A percentile compares a stretch with the other conserved stretches of the same genome.
Conservation (phyloP, 2,797 vertebrate genomes). For the Darevskia mixta region DNA sequence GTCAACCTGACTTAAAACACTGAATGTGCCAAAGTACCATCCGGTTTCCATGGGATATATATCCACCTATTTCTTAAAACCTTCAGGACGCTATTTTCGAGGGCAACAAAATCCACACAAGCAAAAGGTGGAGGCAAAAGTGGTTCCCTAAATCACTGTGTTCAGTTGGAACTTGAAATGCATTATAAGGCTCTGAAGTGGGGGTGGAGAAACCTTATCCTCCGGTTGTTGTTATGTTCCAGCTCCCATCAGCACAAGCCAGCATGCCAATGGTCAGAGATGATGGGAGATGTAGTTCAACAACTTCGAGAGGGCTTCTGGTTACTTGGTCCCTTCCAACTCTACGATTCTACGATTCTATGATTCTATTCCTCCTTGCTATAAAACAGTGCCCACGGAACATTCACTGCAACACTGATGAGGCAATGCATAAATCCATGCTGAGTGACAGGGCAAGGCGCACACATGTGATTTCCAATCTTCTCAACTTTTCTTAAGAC, state of each 20-base stretch:
- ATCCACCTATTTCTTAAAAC: not conserved
- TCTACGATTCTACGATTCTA: too few species aligned
- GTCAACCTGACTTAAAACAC: not conserved
- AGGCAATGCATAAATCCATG: not conserved
- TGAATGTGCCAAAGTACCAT: not conserved
- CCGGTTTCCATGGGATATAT: not conserved
- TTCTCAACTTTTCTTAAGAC: slow-evolving; percentile 37
- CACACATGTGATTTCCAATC: slow-evolving; percentile 26
- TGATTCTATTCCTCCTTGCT: not conserved
- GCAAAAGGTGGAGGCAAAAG: not conserved
- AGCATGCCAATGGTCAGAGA: not conserved
- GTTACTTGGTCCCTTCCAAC: too few species aligned
- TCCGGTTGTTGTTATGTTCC: not conserved
- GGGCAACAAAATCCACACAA: not conserved
- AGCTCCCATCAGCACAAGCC: not conserved
- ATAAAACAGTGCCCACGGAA: not conserved
- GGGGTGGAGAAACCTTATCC: not conserved
- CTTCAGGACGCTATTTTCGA: not conserved
- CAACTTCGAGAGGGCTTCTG: not conserved
- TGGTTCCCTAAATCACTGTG: not conserved
- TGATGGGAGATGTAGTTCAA: not conserved
- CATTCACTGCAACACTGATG: not conserved
- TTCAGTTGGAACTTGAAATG: slow-evolving; percentile 43
- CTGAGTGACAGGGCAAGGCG: not conserved
- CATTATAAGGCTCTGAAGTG: slow-evolving; percentile 11